Evolutionary conservation across 2,797 vertebrate species (phyloP).

Genomic region (Nothura maculosa): DNA sequence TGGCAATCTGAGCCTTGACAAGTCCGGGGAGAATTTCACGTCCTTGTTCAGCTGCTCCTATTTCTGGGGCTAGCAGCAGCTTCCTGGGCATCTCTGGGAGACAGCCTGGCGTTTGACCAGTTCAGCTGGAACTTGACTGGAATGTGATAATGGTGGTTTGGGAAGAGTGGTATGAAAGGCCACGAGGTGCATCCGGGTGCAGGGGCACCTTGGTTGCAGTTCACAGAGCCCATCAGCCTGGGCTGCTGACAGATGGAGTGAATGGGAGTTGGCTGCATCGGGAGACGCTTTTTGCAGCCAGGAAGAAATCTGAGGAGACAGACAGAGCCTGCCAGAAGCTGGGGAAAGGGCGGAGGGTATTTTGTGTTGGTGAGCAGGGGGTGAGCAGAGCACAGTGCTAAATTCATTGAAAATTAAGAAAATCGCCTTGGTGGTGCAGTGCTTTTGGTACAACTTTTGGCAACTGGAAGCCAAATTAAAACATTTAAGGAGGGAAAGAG

Average conservation of each 20-base stretch:
- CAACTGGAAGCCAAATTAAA: background rate
- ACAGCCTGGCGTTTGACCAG: background rate
- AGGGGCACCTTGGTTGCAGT: conserved; percentile 9
- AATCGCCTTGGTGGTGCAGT: background rate
- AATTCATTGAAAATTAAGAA: background rate
- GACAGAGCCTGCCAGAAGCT: background rate
- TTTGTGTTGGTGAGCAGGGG: background rate
- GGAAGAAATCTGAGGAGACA: background rate
- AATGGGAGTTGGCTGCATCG: conserved; percentile 43
- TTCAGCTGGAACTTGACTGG: background rate
- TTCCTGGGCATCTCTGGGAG: background rate
- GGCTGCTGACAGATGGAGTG: conserved; percentile 65
- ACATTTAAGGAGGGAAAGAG: background rate
- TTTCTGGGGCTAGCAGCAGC: background rate
- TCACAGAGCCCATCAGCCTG: conserved; percentile 23
- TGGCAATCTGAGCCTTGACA: background rate
- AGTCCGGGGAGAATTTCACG: background rate
- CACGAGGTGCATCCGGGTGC: background rate
- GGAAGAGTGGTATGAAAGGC: background rate
- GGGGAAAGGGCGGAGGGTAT: background rate
- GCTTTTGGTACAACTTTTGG: background rate
- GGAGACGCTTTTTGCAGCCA: conserved; percentile 59
- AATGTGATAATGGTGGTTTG: background rate
- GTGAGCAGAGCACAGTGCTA: background rate
- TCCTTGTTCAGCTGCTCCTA: background rate